Evolutionary conservation across 2,888 invertebrate species (phyloP).

Genomic region (Andrena camellia): DNA sequence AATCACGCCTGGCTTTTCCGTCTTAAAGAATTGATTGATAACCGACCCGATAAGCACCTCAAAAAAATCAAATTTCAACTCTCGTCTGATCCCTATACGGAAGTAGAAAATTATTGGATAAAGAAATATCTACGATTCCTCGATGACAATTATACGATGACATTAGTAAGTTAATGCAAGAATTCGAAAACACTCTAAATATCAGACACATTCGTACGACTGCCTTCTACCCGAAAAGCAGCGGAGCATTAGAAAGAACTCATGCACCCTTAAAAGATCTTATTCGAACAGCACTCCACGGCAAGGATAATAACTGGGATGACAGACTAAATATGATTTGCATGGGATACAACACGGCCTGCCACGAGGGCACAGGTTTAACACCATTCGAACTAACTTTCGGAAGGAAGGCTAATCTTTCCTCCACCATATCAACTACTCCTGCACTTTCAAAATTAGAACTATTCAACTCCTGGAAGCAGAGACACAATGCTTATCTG

Average conservation of each 20-base stretch:
- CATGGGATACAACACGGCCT: constrained; percentile 10
- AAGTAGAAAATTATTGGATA: constrained; percentile 6
- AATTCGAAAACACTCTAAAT: constrained; percentile 13
- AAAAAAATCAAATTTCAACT: no score
- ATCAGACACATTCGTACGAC: constrained; percentile 13
- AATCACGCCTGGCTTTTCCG: no score
- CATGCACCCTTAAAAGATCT: not conserved
- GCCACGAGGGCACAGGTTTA: constrained; percentile 6
- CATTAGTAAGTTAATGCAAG: constrained; percentile 13
- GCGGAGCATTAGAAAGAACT: not conserved
- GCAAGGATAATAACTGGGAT: not conserved
- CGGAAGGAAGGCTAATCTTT: constrained; percentile 3
- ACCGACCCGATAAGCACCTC: no score
- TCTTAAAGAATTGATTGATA: no score
- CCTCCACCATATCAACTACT: constrained; percentile 1
- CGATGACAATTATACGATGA: not conserved
- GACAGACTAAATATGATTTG: constrained; percentile 7
- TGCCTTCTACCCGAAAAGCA: not conserved
- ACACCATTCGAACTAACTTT: constrained; percentile 23
- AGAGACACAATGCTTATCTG: not conserved
- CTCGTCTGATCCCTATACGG: not conserved
- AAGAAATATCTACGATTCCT: not conserved
- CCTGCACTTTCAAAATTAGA: not conserved
- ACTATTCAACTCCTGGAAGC: not conserved
- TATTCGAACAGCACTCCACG: not conserved